Conservation (phyloP, 2,113 vertebrate species). For the Entelurus aequoreus region DNA sequence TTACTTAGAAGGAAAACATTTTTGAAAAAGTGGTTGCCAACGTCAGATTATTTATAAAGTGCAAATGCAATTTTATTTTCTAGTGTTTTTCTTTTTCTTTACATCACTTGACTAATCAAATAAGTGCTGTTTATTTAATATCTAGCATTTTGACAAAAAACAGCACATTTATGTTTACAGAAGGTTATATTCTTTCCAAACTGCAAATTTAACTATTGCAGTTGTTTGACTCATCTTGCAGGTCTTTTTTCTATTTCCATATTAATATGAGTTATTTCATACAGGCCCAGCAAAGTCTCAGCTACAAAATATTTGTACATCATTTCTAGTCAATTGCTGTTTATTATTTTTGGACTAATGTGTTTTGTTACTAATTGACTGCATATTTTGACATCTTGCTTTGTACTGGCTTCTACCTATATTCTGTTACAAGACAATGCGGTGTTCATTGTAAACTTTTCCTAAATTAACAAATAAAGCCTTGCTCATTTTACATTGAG, state of each 20-base stretch:
- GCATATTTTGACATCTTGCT: constrained; percentile 3
- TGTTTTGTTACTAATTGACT: constrained; percentile 15
- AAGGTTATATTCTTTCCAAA: constrained; percentile 2
- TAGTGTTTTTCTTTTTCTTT: not conserved
- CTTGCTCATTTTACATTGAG: constrained; percentile 5
- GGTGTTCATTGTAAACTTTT: constrained; percentile 6
- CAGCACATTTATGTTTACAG: not conserved
- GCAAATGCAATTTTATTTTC: constrained; percentile 1
- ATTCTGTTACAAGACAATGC: constrained; percentile 18
- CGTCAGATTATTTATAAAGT: constrained; percentile 36
- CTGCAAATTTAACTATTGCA: not conserved
- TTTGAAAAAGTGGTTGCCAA: constrained; percentile 12
- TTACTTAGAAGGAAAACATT: not conserved
- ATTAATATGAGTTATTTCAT: constrained; percentile 1
- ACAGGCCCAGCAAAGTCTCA: constrained; percentile 2
- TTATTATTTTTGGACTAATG: too few relatives aligned
- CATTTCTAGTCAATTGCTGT: too few relatives aligned
- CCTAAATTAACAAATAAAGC: not conserved
- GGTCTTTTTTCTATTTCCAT: fast-evolving
- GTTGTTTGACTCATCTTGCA: not conserved
- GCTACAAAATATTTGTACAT: not conserved
- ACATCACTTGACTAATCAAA: constrained; percentile 1
- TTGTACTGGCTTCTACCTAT: constrained; percentile 21
- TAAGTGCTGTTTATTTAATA: not conserved
- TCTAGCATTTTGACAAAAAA: too few relatives aligned